These are phyloP conservation scores for Calypte anna DNA, from an alignment of 2,113 vertebrate species.

Conservation along the genomic window DNA sequence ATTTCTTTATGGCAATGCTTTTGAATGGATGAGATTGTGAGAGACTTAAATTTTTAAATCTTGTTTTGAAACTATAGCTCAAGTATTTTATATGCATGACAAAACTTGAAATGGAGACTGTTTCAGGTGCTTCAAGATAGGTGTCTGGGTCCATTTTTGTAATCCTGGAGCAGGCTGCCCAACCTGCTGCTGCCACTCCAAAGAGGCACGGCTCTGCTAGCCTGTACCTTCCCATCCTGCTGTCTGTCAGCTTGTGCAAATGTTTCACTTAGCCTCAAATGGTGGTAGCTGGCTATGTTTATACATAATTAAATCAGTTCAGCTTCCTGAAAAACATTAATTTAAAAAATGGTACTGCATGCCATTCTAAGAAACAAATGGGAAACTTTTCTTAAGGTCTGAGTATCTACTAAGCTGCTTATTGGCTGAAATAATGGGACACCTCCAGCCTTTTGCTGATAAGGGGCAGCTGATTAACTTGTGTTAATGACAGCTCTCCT, in stretches of 20 bases:
- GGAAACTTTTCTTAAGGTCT: neutral
- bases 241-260: neutral
- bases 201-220: neutral
- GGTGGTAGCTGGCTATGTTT: rapidly evolving
- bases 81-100: neutral
- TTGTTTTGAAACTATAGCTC: neutral
- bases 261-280: neutral
- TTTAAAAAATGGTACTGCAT: neutral
- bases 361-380: neutral
- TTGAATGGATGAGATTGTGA: neutral
- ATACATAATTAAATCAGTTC: neutral
- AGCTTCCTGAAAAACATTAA: neutral
- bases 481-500: too few relatives aligned
- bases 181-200: neutral
- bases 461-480: too few relatives aligned
- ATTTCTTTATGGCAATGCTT: neutral
- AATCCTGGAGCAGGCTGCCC: neutral
- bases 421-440: neutral
- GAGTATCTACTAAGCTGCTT: neutral
- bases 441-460: too few relatives aligned
- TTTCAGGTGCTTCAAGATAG: neutral
- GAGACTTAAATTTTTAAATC: neutral
- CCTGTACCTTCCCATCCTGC: neutral
- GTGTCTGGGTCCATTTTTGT: neutral
- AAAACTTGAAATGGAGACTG: neutral